phyloP scores from a whole-genome alignment of 2,113 vertebrate genomes.

The Cariama cristata region DNA sequence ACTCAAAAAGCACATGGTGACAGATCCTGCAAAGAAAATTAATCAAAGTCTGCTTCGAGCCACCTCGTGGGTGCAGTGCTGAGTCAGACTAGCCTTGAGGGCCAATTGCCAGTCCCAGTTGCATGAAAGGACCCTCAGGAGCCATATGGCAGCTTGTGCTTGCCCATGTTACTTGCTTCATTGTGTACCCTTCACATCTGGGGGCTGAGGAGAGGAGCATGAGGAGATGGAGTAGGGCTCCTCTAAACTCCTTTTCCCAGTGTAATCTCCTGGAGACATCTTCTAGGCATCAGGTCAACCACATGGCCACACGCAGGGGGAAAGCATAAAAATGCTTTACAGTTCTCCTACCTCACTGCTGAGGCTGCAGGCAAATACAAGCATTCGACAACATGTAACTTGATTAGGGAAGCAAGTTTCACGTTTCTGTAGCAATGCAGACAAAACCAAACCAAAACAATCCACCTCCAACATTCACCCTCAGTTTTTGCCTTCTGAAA shows the following conservation, averaged over 20 bases:
- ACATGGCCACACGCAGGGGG: accelerated
- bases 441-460: background rate
- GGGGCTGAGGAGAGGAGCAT: background rate
- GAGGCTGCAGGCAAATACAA: background rate
- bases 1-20: background rate
- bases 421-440: background rate
- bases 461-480: background rate
- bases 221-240: background rate
- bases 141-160: background rate
- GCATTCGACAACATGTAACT: background rate
- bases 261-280: background rate
- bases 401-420: background rate
- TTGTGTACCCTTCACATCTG: background rate
- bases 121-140: background rate
- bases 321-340: background rate
- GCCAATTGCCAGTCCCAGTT: background rate
- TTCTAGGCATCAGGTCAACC: background rate
- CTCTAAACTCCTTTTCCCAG: background rate
- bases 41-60: background rate
- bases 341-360: background rate
- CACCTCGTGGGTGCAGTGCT: background rate
- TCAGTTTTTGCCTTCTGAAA: background rate
- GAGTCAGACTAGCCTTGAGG: background rate
- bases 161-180: background rate
- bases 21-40: background rate